phyloP scores from a whole-genome alignment of 2,113 vertebrate species.

The Cephalopholis sonnerati region DNA sequence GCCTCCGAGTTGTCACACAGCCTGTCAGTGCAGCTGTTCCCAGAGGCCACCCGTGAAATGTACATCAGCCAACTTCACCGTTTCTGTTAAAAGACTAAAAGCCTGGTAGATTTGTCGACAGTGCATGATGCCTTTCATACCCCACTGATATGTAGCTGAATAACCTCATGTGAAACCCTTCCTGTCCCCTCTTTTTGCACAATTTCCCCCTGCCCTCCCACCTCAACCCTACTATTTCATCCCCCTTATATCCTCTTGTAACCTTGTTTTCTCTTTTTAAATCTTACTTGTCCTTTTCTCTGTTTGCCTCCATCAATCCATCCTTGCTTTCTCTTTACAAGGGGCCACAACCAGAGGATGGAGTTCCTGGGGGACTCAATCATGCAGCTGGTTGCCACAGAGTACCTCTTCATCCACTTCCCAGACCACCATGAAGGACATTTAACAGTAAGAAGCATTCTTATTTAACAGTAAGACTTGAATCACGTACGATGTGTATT shows the following conservation, averaged over 20 bases:
- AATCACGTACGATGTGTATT: too few relatives aligned
- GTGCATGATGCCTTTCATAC: constrained; percentile 45
- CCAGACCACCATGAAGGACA: constrained; percentile 99
- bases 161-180: constrained; percentile 38
- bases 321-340: constrained; percentile 72
- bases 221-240: not conserved
- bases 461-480: too few relatives aligned
- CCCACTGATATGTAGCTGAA: constrained; percentile 39
- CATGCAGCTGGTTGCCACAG: constrained; percentile 98
- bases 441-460: constrained; percentile 90
- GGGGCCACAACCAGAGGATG: constrained; percentile 99
- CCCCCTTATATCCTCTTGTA: not conserved
- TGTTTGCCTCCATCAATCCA: not conserved
- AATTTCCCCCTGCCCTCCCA: constrained; percentile 1
- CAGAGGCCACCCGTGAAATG: constrained; percentile 62
- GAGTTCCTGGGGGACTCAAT: constrained; percentile 99
- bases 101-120: constrained; percentile 52
- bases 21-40: constrained; percentile 57
- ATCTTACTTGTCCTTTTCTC: not conserved
- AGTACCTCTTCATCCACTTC: constrained; percentile 99
- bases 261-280: not conserved
- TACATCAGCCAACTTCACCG: constrained; percentile 50
- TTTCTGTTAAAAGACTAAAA: constrained; percentile 57
- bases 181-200: not conserved
- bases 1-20: constrained; percentile 58